These are phyloP conservation scores for Paramormyrops hopkinsi DNA, from an alignment of 2,797 vertebrate genomes.

Conservation along the genomic window DNA sequence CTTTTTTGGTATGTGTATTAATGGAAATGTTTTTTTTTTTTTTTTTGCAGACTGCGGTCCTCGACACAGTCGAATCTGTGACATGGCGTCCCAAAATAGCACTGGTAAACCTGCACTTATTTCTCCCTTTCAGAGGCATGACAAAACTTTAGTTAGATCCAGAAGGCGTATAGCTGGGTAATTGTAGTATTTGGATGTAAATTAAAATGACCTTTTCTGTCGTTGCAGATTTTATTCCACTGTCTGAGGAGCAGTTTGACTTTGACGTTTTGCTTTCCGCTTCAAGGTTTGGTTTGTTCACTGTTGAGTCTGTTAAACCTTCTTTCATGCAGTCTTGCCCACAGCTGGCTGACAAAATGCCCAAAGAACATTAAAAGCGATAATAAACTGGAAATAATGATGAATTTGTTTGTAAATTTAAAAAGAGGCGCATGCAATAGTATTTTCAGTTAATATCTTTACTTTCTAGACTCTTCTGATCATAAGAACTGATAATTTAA, in stretches of 20 bases:
- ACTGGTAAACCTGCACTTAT: background rate
- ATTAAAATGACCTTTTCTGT: slow-evolving; percentile 25
- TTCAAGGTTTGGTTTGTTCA: slow-evolving; percentile 51
- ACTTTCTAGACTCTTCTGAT: background rate
- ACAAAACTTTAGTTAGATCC: background rate
- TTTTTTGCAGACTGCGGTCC: background rate
- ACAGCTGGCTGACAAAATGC: background rate
- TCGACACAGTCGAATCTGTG: background rate
- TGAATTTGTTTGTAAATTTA: background rate
- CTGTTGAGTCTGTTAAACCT: background rate
- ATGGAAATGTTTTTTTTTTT: background rate
- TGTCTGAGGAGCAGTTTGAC: slow-evolving; percentile 69
- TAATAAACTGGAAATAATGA: background rate
- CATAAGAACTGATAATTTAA: background rate
- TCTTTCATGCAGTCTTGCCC: background rate
- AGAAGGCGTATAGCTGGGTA: background rate
- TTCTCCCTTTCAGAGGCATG: background rate
- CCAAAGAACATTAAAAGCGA: background rate
- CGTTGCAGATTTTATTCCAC: slow-evolving; percentile 38
- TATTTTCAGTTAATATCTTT: background rate
- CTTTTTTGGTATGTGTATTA: background rate
- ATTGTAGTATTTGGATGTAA: background rate
- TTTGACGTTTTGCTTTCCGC: slow-evolving; percentile 67
- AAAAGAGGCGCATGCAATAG: background rate
- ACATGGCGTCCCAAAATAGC: background rate